phyloP scores from a whole-genome alignment of 2,113 vertebrate genomes.

The Dolichallabes microphthalmus region DNA sequence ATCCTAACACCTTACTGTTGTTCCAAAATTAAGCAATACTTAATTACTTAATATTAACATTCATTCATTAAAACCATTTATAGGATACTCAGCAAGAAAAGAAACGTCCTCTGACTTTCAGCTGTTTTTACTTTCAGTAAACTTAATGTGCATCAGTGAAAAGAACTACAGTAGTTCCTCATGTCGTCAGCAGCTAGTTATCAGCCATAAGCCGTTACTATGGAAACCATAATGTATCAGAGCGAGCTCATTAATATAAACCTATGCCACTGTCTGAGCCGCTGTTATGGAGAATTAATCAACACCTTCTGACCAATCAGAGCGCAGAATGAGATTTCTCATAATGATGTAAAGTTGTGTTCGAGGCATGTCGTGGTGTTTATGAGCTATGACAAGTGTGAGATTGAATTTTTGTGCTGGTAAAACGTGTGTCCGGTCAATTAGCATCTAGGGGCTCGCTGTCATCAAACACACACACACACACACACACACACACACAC shows the following conservation, averaged over 20 bases:
- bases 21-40: too few species aligned
- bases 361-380: background rate
- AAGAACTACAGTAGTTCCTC: too few species aligned
- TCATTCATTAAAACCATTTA: too few species aligned
- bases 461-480: background rate
- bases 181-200: too few species aligned
- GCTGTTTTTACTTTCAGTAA: too few species aligned
- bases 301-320: background rate
- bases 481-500: background rate
- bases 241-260: background rate
- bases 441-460: constrained; percentile 15
- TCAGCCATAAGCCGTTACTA: background rate
- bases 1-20: too few species aligned
- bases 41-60: too few species aligned
- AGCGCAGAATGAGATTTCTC: background rate
- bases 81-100: too few species aligned
- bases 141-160: too few species aligned
- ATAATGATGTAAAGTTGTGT: background rate
- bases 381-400: constrained; percentile 55
- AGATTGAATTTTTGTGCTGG: constrained; percentile 39
- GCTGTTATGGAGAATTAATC: background rate
- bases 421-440: constrained; percentile 48
- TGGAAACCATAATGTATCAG: background rate
- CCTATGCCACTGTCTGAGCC: background rate
- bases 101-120: too few species aligned